Evolutionary conservation across 2,797 vertebrate species (phyloP), one percentile per base, ranked within the genome.

Genomic region (Gila robusta): DNA sequence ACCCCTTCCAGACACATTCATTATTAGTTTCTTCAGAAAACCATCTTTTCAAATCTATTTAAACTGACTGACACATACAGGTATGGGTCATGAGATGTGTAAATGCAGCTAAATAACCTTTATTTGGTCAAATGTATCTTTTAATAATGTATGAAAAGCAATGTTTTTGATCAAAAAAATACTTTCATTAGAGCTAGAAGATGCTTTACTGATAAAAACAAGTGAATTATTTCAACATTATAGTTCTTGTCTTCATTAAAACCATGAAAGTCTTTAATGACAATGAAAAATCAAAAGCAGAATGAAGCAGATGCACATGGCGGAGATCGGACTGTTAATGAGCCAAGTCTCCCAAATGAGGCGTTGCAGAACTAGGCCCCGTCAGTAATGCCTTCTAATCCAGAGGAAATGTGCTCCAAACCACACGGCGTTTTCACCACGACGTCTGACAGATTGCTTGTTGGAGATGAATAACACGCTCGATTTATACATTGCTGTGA

Each of bases 311-410:
- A 56, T n/a, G 49, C 69, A 74, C 74, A 79, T 81, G 81, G 39
- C 9, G 1, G 28, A 87, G 69, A 78, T 64, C 19, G 80, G 28
- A 44, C 69, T 73, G 59, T 87, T 89, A 90, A 91, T 91, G 89
- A 92, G 83, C 86, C 88, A 81, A 81, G 70, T 49, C 87, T 69
- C 70, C 79, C 66, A 89, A 91, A 92, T 92, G 91, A 90, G 88
- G 79, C 81, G 39, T 84, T 82, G 66, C 87, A 74, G 81, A 35
- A 70, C 41, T 12, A 73, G 59, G 1, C 79, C 70, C 74, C 39
- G 32, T 80, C 78, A 73, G 79, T 64, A 76, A 82, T 74, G 54
- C 47, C 69, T 47, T 86, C 41, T 86, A 83, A 91, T 89, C 79
- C 62, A 35, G 67, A 87, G 82, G 79, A 89, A 90, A 88, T 87